A percentile compares a stretch with the other conserved stretches of the same genome.
phyloP scores from a whole-genome alignment of 2,797 vertebrate genomes.

The Poeciliopsis presidionis region DNA sequence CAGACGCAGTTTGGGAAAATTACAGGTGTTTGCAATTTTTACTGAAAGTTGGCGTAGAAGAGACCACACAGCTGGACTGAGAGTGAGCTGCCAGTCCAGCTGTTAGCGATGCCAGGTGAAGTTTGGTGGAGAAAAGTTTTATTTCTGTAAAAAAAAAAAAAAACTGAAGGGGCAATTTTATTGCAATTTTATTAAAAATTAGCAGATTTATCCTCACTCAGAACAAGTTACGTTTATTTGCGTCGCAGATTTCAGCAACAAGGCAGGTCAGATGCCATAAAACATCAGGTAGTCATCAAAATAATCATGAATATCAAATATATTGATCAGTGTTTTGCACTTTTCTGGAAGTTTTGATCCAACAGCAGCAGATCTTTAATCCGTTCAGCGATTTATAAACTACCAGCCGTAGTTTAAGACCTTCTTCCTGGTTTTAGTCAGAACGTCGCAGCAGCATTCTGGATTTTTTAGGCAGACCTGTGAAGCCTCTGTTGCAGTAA shows the following conservation, averaged over 20 bases:
- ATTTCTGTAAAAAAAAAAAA: neutral
- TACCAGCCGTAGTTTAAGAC: too few relatives aligned
- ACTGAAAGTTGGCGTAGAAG: neutral
- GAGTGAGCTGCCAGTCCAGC: neutral
- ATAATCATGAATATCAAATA: neutral
- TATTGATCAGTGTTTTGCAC: neutral
- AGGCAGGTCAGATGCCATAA: neutral
- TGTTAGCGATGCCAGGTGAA: neutral
- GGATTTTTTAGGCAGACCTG: too few relatives aligned
- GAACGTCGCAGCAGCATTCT: too few relatives aligned
- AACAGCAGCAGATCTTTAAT: too few relatives aligned
- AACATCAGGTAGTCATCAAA: neutral
- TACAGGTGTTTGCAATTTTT: neutral
- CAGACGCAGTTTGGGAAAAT: neutral
- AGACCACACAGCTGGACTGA: conserved; percentile 14
- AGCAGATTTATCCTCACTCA: neutral
- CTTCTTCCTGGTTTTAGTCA: too few relatives aligned
- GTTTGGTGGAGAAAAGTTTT: neutral
- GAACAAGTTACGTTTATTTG: neutral
- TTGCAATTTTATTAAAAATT: neutral
- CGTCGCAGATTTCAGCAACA: neutral
- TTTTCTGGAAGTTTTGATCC: neutral
- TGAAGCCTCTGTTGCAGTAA: too few relatives aligned
- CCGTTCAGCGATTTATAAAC: too few relatives aligned
- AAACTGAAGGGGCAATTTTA: neutral